phyloP scores from a whole-genome alignment of 2,888 invertebrate genomes.

The Melikaiella ostensackeni region DNA sequence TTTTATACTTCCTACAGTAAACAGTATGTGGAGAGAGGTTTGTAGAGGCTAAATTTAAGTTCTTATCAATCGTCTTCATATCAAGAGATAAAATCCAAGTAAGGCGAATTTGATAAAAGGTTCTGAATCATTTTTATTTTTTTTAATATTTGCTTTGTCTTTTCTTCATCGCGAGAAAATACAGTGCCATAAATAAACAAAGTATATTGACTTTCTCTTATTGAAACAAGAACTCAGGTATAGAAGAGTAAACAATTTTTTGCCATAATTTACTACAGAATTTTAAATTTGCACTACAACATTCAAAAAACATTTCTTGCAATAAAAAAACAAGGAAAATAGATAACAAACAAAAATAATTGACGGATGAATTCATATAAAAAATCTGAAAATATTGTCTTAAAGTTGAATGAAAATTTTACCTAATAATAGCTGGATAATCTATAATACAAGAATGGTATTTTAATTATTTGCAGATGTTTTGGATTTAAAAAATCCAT shows the following conservation, averaged over 20 bases:
- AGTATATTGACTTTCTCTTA: not conserved
- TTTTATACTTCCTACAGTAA: not conserved
- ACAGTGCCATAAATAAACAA: not conserved
- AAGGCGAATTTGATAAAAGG: not conserved
- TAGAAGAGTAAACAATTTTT: not conserved
- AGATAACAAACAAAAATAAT: too few relatives aligned
- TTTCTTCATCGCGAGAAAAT: not conserved
- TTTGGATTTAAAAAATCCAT: constrained; percentile 18
- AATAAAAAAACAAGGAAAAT: too few relatives aligned
- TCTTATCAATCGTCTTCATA: not conserved
- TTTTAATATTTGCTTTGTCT: not conserved
- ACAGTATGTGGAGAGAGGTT: not conserved
- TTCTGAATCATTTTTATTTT: not conserved
- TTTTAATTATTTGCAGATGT: constrained; percentile 16
- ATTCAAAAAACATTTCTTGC: too few relatives aligned
- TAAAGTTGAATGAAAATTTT: not conserved
- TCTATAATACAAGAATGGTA: not conserved
- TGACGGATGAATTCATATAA: too few relatives aligned
- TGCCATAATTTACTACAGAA: too few relatives aligned
- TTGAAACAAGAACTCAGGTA: not conserved
- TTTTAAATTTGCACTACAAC: too few relatives aligned
- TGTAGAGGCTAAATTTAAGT: not conserved
- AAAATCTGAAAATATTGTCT: not conserved
- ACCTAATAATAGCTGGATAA: not conserved
- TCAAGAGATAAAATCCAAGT: not conserved